phyloP scores from a whole-genome alignment of 1,140 invertebrate genomes.

The Pseudobourletiella spinata region DNA sequence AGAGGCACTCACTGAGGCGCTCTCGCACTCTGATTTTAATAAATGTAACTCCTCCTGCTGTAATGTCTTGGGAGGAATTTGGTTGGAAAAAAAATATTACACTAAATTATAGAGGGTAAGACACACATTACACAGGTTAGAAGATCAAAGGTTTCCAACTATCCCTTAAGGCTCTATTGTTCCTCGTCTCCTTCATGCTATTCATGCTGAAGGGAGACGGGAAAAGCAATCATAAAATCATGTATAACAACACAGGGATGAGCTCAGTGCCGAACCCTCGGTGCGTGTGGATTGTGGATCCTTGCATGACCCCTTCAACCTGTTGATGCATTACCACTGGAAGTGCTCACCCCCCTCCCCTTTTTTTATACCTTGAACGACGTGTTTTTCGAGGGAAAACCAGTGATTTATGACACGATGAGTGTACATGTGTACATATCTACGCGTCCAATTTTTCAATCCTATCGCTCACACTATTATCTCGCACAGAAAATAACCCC shows the following conservation, averaged over 20 bases:
- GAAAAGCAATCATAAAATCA: no score
- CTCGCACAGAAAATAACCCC: no score
- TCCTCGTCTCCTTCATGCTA: not conserved
- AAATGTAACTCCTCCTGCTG: not conserved
- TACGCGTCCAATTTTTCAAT: not conserved
- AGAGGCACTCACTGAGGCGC: no score
- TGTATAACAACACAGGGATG: no score
- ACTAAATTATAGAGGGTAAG: not conserved
- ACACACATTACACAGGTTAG: not conserved
- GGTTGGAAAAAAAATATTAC: not conserved
- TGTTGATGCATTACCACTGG: not conserved
- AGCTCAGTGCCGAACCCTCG: no score
- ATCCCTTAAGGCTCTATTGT: not conserved
- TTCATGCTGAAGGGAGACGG: no score
- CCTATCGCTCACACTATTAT: not conserved
- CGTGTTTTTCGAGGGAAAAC: no score
- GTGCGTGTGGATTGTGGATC: no score
- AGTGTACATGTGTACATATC: no score
- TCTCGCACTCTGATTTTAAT: no score
- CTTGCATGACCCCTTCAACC: not conserved
- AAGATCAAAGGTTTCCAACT: not conserved
- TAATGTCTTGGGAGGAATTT: not conserved
- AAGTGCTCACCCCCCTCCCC: not conserved
- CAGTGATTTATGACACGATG: no score
- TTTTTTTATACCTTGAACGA: no score